Conservation (phyloP, 2,888 invertebrate species). For the Diadegma fenestrale region DNA sequence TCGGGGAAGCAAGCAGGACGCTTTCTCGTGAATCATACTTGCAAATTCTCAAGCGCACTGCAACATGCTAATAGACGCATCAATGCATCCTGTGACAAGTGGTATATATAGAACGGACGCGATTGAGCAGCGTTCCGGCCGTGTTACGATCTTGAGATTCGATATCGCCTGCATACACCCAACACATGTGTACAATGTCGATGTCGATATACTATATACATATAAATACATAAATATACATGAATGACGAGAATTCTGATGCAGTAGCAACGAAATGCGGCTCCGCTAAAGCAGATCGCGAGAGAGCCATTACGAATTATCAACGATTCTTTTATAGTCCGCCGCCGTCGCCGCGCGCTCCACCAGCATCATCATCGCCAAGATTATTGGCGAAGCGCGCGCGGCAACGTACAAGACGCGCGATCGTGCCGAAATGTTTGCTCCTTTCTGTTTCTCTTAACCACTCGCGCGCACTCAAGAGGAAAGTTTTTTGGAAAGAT, state of each 20-base stretch:
- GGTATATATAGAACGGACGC: slow-evolving; percentile 63
- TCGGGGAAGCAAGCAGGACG: slow-evolving; percentile 47
- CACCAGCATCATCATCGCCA: slow-evolving; percentile 26
- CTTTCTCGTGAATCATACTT: slow-evolving; percentile 80
- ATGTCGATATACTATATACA: neutral
- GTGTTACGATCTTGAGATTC: slow-evolving; percentile 61
- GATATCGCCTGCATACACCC: slow-evolving; percentile 44
- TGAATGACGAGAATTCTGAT: slow-evolving; percentile 6
- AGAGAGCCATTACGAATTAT: slow-evolving; percentile 81
- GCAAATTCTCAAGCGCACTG: slow-evolving; percentile 75
- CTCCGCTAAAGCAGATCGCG: slow-evolving; percentile 62
- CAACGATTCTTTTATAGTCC: slow-evolving; percentile 74
- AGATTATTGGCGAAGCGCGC: slow-evolving; percentile 52
- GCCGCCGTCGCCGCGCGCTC: slow-evolving; percentile 5
- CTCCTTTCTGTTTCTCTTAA: slow-evolving; percentile 60
- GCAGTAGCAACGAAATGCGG: slow-evolving; percentile 28
- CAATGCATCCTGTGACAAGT: slow-evolving; percentile 80
- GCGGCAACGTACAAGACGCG: slow-evolving; percentile 73
- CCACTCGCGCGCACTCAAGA: too few relatives aligned
- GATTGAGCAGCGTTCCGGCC: slow-evolving; percentile 35
- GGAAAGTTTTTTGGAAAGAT: too few relatives aligned
- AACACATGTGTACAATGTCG: neutral
- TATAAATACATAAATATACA: slow-evolving; percentile 9
- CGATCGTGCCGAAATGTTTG: slow-evolving; percentile 75
- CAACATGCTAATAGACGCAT: slow-evolving; percentile 79